Conservation (phyloP, 2,888 invertebrate species). For the Tricholauxania praeusta region DNA sequence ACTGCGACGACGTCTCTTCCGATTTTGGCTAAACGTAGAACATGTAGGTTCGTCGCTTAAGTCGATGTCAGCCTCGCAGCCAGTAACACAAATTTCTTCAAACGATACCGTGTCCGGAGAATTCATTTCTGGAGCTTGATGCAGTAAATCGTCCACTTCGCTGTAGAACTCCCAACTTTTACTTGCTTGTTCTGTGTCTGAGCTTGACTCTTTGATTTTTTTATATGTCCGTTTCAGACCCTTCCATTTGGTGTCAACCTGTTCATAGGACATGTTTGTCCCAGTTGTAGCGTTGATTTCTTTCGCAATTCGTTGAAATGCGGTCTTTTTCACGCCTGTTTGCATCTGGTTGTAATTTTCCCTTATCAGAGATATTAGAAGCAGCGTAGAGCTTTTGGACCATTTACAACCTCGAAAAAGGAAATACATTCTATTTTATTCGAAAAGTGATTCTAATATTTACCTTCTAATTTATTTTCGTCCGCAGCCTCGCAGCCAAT, state of each 20-base stretch:
- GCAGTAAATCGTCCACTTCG: slow-evolving; percentile 29
- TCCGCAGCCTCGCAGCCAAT: no score
- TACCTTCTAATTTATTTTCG: background rate
- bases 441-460: background rate
- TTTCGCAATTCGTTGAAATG: slow-evolving; percentile 26
- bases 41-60: background rate
- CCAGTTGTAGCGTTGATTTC: slow-evolving; percentile 25
- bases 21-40: background rate
- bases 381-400: slow-evolving; percentile 13
- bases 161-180: slow-evolving; percentile 32
- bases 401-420: slow-evolving; percentile 28
- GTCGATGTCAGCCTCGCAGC: slow-evolving; percentile 3
- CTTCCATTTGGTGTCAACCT: slow-evolving; percentile 39
- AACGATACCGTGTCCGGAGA: slow-evolving; percentile 14
- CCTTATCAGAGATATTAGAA: slow-evolving; percentile 23
- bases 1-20: slow-evolving; percentile 5
- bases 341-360: slow-evolving; percentile 22
- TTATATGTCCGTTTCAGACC: slow-evolving; percentile 32
- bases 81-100: slow-evolving; percentile 11
- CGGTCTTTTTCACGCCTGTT: slow-evolving; percentile 22
- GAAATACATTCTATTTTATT: background rate
- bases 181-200: background rate
- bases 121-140: slow-evolving; percentile 30
- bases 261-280: slow-evolving; percentile 23
- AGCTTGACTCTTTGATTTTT: slow-evolving; percentile 29